Base-by-base conservation (phyloP, 2,888 invertebrate genomes). In the Itoplectis maculator region DNA sequence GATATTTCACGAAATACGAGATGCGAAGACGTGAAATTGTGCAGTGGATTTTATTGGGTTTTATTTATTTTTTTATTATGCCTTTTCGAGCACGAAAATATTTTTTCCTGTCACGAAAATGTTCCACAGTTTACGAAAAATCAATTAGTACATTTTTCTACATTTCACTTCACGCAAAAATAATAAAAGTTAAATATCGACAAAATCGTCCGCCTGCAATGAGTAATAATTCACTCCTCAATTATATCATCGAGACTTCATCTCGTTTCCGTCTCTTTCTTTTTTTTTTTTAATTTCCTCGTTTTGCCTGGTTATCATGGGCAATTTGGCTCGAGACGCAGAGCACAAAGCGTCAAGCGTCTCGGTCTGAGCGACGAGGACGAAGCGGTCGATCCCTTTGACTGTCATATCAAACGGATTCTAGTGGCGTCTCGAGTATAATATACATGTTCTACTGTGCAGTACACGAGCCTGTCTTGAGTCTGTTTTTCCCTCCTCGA, bases 361-460 rank as follows among this genome's bases (percentile, higher is more conserved):
- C 61, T 79, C 3, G 37, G 51, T 47, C 49, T 29, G 13, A 40
- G 23, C 59, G 61, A 69, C 69, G 69, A 68, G 18, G 75, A 35
- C 56, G 35, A 47, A 45, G 20, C 63, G 47, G 72, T 11, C 69
- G 69, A 82, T 78, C 56, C 68, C 81, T 82, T 82, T 82, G 78
- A 82, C 78, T 74, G 74, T 74, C 81, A 78, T 29, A 29, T 78
- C 81, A 82, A 82, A 82, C 78, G 81, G 74, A 78, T 78, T 82
- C 81, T 74, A 63, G 54, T 65, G 69, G 69, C 65, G 69, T 63
- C n/a, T 59, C 69, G 65, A 82, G 81, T 78, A 77, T 81, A 72
- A 29, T 29, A 29, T 29, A 29, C 29, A 29, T 29, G 5, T 29
- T 29, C 29, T 5, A 3, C 29, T 74, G 77, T 73, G n/a, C n/a